Evolutionary conservation across 1,140 invertebrate genomes (phyloP).

Genomic region (Spodoptera litura): DNA sequence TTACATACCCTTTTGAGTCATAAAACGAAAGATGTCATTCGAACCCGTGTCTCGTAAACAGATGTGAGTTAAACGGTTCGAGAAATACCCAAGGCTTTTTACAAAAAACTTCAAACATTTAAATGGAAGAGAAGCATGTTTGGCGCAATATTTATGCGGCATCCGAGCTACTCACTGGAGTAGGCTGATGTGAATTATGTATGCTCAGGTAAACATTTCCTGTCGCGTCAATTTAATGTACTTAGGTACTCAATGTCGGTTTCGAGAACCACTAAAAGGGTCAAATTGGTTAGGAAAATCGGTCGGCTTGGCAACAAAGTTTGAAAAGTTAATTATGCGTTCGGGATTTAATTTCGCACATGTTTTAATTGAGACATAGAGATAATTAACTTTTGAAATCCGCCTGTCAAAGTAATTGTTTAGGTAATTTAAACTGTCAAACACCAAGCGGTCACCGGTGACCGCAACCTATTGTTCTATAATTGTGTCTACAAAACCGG

Average conservation of each 20-base stretch:
- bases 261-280: slow-evolving; percentile 4
- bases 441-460: no score
- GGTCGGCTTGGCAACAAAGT: slow-evolving; percentile 4
- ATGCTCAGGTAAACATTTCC: slow-evolving; percentile 45
- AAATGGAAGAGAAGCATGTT: neutral
- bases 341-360: no score
- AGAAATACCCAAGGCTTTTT: neutral
- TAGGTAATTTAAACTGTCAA: no score
- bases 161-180: slow-evolving; percentile 44
- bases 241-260: neutral
- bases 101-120: slow-evolving; percentile 17
- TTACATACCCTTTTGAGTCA: no score
- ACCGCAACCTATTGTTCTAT: no score
- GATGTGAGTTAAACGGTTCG: neutral
- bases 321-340: slow-evolving; percentile 1
- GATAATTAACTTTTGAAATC: neutral
- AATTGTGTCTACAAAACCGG: no score
- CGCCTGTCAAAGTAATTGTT: no score
- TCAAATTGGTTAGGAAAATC: slow-evolving; percentile 10
- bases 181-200: slow-evolving; percentile 63
- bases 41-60: no score
- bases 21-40: no score
- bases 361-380: no score
- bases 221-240: slow-evolving; percentile 17
- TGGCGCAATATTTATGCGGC: neutral